A percentile compares a stretch with the other conserved stretches of the same genome.
phyloP scores from a whole-genome alignment of 2,113 vertebrate genomes.

The Setophaga kirtlandii region DNA sequence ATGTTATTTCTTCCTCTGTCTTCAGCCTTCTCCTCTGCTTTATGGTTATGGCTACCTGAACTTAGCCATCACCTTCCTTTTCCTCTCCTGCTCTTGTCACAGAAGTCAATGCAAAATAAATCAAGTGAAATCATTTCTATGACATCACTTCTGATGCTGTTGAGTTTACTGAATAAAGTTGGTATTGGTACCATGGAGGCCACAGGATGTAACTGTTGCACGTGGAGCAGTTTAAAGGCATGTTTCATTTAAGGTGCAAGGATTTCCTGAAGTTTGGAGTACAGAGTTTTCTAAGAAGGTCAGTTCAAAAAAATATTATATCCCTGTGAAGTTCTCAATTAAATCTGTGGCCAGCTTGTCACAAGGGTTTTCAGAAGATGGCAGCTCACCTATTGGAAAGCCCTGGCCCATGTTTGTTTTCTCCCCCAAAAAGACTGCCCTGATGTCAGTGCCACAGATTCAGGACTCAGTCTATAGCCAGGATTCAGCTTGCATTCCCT shows the following conservation, averaged over 20 bases:
- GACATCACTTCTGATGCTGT: neutral
- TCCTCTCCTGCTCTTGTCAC: neutral
- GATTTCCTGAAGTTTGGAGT: neutral
- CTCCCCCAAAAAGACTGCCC: neutral
- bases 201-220: rapidly evolving
- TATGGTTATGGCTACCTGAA: neutral
- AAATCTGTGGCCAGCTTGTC: neutral
- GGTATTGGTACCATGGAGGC: neutral
- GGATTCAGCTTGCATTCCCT: rapidly evolving
- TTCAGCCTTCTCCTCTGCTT: neutral
- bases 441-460: neutral
- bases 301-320: neutral
- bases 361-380: neutral
- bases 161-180: neutral
- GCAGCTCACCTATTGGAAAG: neutral
- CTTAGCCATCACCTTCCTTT: neutral
- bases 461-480: neutral
- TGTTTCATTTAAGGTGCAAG: neutral
- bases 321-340: neutral
- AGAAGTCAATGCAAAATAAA: neutral
- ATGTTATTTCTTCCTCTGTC: neutral
- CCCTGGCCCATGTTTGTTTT: neutral
- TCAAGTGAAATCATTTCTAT: neutral
- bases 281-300: neutral
- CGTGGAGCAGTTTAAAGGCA: neutral